These are phyloP conservation scores for Limnephilus rhombicus DNA, from an alignment of 2,888 invertebrate species.

Conservation along the genomic window DNA sequence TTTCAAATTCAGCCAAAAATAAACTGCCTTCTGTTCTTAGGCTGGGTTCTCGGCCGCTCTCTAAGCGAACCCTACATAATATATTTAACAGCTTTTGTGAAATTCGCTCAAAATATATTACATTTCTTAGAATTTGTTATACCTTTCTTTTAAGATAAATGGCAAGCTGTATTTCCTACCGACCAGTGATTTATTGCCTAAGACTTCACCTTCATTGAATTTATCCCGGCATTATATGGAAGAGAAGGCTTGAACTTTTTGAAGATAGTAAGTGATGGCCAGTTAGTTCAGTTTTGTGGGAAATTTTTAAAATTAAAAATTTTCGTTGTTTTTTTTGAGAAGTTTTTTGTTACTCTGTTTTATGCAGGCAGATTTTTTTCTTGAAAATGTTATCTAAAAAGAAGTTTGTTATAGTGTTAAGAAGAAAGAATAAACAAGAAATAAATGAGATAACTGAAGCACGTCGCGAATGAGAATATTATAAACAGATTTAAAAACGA, in stretches of 20 bases:
- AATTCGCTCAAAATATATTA: background rate
- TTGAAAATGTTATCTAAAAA: background rate
- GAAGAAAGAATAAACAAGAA: background rate
- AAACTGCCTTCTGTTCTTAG: background rate
- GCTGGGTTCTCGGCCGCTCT: background rate
- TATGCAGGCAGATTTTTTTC: background rate
- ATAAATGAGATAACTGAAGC: background rate
- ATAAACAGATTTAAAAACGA: too few relatives aligned
- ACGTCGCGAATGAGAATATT: too few relatives aligned
- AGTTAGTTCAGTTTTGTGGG: background rate
- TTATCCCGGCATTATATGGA: background rate
- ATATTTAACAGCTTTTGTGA: background rate
- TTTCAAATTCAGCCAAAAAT: background rate
- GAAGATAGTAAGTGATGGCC: background rate
- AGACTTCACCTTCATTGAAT: constrained; percentile 8
- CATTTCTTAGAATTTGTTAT: background rate
- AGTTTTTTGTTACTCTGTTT: background rate
- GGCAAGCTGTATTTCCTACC: background rate
- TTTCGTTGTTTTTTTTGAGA: background rate
- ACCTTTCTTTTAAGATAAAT: background rate
- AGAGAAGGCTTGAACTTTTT: background rate
- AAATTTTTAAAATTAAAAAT: background rate
- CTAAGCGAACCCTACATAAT: background rate
- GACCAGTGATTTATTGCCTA: background rate
- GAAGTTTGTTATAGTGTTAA: background rate